Percentiles rank a stretch among this genome's conserved stretches.
These are phyloP conservation scores for Vidua macroura DNA, from an alignment of 2,113 vertebrate species.

Conservation along the genomic window DNA sequence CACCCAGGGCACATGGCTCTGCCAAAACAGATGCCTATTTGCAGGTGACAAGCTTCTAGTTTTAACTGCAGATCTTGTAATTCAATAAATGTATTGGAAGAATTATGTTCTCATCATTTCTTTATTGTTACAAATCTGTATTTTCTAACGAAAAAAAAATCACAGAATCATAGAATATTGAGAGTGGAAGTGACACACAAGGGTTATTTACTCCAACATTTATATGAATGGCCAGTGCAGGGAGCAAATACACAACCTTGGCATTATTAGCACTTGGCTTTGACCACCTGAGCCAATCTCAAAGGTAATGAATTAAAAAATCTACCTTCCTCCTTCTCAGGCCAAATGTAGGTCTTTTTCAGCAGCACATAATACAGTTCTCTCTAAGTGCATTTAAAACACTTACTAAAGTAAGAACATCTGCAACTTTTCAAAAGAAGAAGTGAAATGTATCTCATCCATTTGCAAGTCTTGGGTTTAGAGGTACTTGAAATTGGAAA, in stretches of 20 bases:
- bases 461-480: background rate
- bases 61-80: background rate
- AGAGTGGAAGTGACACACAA: background rate
- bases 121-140: background rate
- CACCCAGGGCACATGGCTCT: background rate
- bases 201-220: background rate
- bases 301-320: background rate
- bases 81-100: background rate
- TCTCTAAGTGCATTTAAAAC: background rate
- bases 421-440: background rate
- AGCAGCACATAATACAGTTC: background rate
- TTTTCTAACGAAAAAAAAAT: background rate
- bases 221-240: fast-evolving
- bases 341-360: background rate
- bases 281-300: background rate
- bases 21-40: background rate
- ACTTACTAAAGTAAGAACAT: background rate
- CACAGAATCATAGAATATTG: background rate
- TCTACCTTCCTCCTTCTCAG: background rate
- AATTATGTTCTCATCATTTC: background rate
- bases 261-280: background rate
- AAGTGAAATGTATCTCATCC: background rate
- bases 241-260: background rate
- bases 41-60: background rate
- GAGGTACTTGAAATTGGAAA: background rate